Base-by-base conservation (phyloP, 2,113 vertebrate species). In the Phylloscopus trochilus region DNA sequence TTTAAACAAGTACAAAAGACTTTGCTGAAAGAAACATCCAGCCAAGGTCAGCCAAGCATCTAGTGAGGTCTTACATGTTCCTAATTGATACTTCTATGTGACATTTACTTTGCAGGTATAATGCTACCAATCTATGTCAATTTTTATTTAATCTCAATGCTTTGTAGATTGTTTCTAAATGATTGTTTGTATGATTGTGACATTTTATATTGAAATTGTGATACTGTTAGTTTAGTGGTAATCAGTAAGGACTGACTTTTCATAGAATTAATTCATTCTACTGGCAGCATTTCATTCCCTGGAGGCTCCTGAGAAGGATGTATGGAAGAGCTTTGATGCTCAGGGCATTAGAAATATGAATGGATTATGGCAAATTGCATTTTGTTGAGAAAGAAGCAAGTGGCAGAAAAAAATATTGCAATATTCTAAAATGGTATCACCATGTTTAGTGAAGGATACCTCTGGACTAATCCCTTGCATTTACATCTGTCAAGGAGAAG, bases 11-110 rank as follows among this genome's bases (percentile, higher is more conserved):
- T 99, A 79, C 98, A 94, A 90, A 94, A 62, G 33, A 98, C 97
- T 5, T 98, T 99, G 70, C 96, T 94, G 41, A 95, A 90, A 5
- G 98, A 99, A 97, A 98, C 74, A 20, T 99, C 99, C 87, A 98
- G 97, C 88, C 99, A 99, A 98, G 99, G 99, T 99, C 59, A 87
- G 94, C 58, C 77, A 75, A 76, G 39, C 28, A 53, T 12, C 46
- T 73, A 1, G 27, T 68, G 41, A 59, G 81, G 20, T 41, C 21
- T 77, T 59, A 23, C 6, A 4, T 2, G 5, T 62, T 88, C 18
- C 30, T 68, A 49, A 79, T 8, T 52, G 35, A 51, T 74, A 44
- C 49, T 74, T 86, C n/a, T 60, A 7, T 46, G 46, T 86, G 58
- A 31, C 27, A 18, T 72, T 82, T 74, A 35, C 14, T 60, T 94